Evolutionary conservation across 2,113 vertebrate genomes (phyloP).

Genomic region (Crotophaga sulcirostris): DNA sequence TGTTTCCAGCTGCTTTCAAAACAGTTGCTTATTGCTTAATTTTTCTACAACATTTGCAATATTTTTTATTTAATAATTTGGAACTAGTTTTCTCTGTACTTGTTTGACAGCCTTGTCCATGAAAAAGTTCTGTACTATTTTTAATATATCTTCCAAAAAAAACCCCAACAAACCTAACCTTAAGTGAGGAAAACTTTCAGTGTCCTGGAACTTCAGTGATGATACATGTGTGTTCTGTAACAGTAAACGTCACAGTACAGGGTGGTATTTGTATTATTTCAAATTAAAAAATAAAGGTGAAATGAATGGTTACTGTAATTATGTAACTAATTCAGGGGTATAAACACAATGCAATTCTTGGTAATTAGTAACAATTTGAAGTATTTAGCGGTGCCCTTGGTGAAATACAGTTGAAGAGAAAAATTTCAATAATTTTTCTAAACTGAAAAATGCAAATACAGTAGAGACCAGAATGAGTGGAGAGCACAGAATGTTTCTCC

Average conservation of each 20-base stretch:
- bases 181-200: background rate
- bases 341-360: background rate
- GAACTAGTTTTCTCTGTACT: background rate
- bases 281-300: background rate
- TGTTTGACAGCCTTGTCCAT: background rate
- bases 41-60: background rate
- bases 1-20: background rate
- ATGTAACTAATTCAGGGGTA: background rate
- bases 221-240: background rate
- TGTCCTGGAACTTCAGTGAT: background rate
- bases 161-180: rapidly evolving
- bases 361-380: background rate
- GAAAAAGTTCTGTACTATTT: background rate
- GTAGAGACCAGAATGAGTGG: background rate
- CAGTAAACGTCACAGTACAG: rapidly evolving
- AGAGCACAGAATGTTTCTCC: background rate
- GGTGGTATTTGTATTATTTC: background rate
- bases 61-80: background rate
- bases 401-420: background rate
- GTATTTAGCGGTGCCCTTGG: background rate
- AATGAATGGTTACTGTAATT: background rate
- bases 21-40: background rate
- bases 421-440: background rate
- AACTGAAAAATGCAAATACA: background rate
- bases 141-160: background rate